Evolutionary conservation across 2,888 invertebrate species (phyloP).

Genomic region (Amorpha juglandis): DNA sequence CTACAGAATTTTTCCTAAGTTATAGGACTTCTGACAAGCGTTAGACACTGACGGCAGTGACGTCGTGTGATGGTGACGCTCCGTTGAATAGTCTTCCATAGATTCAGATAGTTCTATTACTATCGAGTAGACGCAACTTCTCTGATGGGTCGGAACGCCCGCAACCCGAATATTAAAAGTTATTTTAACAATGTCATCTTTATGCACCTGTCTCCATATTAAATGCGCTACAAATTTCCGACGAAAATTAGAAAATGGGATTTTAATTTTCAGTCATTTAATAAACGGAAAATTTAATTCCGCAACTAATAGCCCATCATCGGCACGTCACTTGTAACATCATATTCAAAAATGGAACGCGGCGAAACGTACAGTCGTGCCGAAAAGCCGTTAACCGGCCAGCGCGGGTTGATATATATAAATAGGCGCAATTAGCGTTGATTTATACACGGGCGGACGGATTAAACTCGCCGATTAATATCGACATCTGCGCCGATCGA

Average conservation of each 20-base stretch:
- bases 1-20: no score
- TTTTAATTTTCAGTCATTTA: neutral
- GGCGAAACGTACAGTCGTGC: conserved; percentile 54
- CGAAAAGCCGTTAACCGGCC: conserved; percentile 49
- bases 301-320: conserved; percentile 28
- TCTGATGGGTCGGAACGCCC: no score
- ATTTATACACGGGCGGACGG: conserved; percentile 73
- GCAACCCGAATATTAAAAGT: no score
- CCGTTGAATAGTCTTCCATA: no score
- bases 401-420: conserved; percentile 71
- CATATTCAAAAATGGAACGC: conserved; percentile 37
- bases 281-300: conserved; percentile 1
- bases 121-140: no score
- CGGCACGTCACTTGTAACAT: conserved; percentile 22
- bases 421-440: conserved; percentile 76
- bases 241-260: neutral
- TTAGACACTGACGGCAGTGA: no score
- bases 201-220: neutral
- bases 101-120: no score
- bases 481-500: conserved; percentile 78
- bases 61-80: no score
- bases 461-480: conserved; percentile 78
- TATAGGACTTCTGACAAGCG: no score
- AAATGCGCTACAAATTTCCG: neutral
- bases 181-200: neutral